Evolutionary conservation across 2,113 vertebrate species (phyloP).

Genomic region (Crotalus viridis): DNA sequence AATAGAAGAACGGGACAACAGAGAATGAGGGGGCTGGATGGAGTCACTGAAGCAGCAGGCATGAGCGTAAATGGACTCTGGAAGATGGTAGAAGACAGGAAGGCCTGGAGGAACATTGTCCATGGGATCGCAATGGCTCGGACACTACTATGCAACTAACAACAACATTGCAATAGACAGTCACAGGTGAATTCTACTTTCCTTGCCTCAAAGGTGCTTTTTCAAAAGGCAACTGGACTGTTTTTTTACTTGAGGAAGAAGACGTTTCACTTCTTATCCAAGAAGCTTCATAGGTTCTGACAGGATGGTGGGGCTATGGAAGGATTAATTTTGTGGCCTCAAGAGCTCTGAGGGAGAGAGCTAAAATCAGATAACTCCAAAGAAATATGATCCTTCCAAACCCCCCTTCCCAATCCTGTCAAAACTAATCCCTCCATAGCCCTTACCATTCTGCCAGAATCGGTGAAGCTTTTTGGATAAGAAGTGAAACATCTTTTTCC

Average conservation of each 20-base stretch:
- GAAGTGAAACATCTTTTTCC: neutral
- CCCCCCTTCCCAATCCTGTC: neutral
- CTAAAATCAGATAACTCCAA: neutral
- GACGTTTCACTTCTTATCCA: neutral
- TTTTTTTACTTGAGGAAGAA: no score
- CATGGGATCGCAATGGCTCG: no score
- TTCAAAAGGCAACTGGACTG: no score
- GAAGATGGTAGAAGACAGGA: no score
- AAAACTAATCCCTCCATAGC: neutral
- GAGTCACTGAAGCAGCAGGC: no score
- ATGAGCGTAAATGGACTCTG: no score
- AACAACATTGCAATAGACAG: neutral
- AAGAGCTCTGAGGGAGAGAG: neutral
- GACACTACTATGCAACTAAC: no score
- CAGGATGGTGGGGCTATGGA: neutral
- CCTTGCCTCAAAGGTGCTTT: neutral
- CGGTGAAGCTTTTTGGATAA: neutral
- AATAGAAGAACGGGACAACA: no score
- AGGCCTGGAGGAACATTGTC: no score
- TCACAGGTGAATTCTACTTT: neutral
- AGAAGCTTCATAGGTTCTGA: neutral
- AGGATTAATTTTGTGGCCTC: neutral
- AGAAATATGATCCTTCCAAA: neutral
- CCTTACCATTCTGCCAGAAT: neutral
- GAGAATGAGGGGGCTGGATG: no score